phyloP scores from a whole-genome alignment of 2,888 invertebrate genomes.

The Cosmopolites sordidus region DNA sequence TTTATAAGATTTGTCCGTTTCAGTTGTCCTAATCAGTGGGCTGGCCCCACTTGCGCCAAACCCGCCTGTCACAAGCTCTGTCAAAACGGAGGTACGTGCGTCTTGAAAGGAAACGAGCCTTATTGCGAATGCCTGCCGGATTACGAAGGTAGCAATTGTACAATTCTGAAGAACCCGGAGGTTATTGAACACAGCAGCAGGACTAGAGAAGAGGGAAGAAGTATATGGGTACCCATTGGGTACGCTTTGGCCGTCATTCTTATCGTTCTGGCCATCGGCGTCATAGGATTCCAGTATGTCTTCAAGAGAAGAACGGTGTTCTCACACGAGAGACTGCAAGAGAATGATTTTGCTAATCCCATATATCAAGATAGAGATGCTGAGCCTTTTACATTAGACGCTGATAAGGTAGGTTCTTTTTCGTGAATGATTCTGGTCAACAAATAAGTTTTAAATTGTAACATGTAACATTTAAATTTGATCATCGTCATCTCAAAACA shows the following conservation, averaged over 20 bases:
- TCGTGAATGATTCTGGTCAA: no score
- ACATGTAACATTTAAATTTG: no score
- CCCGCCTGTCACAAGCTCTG: constrained; percentile 52
- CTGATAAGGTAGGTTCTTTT: constrained; percentile 55
- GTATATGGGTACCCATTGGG: constrained; percentile 34
- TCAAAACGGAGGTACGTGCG: constrained; percentile 54
- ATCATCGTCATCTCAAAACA: no score
- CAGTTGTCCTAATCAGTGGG: constrained; percentile 56
- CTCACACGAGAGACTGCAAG: constrained; percentile 74
- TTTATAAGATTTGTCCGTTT: no score
- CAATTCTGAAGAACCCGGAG: constrained; percentile 7
- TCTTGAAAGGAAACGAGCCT: constrained; percentile 38
- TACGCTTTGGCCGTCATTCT: constrained; percentile 36
- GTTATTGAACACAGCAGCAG: constrained; percentile 9
- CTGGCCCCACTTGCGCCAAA: constrained; percentile 54
- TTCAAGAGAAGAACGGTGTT: constrained; percentile 52
- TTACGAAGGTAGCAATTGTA: constrained; percentile 44
- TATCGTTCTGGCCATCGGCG: constrained; percentile 35
- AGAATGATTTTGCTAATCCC: constrained; percentile 80
- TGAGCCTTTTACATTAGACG: constrained; percentile 55
- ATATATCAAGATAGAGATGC: constrained; percentile 72
- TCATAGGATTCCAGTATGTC: constrained; percentile 38
- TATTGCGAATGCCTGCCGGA: constrained; percentile 49
- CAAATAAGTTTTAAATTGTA: no score
- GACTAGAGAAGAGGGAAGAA: constrained; percentile 22